Evolutionary conservation across 1,140 invertebrate genomes (phyloP), one percentile per base, ranked within the genome.

Genomic region (Drosophila tristis): DNA sequence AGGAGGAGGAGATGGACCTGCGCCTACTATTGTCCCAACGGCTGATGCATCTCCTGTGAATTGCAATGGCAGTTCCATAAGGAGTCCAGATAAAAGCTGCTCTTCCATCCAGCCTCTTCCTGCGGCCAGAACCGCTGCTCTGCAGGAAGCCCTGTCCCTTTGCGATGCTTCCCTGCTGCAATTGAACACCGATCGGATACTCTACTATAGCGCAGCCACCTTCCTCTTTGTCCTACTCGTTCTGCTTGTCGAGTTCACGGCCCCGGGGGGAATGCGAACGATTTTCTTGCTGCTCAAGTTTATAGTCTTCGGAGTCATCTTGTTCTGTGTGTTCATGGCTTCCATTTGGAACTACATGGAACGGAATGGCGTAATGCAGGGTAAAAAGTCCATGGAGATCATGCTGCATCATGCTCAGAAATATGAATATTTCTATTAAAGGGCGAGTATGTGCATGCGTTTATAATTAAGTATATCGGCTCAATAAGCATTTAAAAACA

Each of bases 291-390:
- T 94, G 65, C 59, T 93, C 3, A 94, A 95, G 80, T 92, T 96
- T 49, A 74, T 96, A 35, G 85, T 96, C 43, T 95, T 94, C 13
- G 93, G 93, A 15, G 79, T 96, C 47, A 93, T 96, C 60, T 93
- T 95, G 60, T 97, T 96, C 90, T 93, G 93, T 62, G 68, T 96
- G 35, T 94, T 96, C 65, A 97, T 97, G 96, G 95, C 94, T 54
- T 93, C 95, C 15, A 89, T 97, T 74, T 97, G 96, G 96, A 96
- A 96, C 91, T 94, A 93, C 63, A 95, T 96, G 60, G 96, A 97
- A 91, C 93, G 93, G 71, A 96, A 97, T 93, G 95, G 95, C 55
- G 92, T 97, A 5, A 94, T 95, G 86, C 95, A 96, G n/a, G 95
- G 95, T 16, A 93, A 93, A 82, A 92, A 93, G 42, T 93, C 93